Base-by-base conservation (phyloP, 2,113 vertebrate species). In the Irena cyanogastra region DNA sequence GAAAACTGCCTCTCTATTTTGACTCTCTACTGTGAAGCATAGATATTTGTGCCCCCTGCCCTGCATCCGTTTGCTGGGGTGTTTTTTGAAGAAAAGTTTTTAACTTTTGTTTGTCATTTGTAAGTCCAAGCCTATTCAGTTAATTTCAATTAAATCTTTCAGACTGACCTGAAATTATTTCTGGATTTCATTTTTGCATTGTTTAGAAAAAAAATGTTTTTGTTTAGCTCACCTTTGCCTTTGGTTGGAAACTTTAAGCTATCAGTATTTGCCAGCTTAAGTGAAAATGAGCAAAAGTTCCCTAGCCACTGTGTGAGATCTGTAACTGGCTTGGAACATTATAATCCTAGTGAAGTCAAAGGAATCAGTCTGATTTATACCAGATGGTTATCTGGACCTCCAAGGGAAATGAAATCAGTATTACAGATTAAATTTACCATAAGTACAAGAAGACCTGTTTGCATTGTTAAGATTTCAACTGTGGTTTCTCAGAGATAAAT, bases 341-440 rank as follows among this genome's bases (percentile, higher is more conserved):
- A 52, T 75, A 91, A 75, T 56, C 44, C 35, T 63, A 26, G 6
- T 78, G 68, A 92, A 94, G 44, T 78, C 44, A 78, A 78, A 89
- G 28, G 47, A 74, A 74, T 79, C 72, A 59, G 41, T 31, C 39
- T 92, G 79, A 88, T 92, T 89, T 83, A 52, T 63, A 74, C 85
- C 85, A 94, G 66, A 74, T 92, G 85, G 50, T 88, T 93, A 90
- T 93, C 83, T 88, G 63, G 68, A 77, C 33, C 59, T 86, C 54
- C 59, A 59, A 63, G 47, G 79, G 41, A 64, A 88, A 81, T 69
- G 8, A 94, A 89, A 93, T 86, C 45, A 77, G 39, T 69, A 76
- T 53, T 13, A 30, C 10, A 50, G 68, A 90, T 80, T 88, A 81
- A 83, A 94, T 88, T 92, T 92, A 27, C 42, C 71, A 20, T 77